Percentiles rank a stretch among this genome's conserved stretches.
phyloP scores from a whole-genome alignment of 1,140 invertebrate genomes.

The Temnothorax curvispinosus region DNA sequence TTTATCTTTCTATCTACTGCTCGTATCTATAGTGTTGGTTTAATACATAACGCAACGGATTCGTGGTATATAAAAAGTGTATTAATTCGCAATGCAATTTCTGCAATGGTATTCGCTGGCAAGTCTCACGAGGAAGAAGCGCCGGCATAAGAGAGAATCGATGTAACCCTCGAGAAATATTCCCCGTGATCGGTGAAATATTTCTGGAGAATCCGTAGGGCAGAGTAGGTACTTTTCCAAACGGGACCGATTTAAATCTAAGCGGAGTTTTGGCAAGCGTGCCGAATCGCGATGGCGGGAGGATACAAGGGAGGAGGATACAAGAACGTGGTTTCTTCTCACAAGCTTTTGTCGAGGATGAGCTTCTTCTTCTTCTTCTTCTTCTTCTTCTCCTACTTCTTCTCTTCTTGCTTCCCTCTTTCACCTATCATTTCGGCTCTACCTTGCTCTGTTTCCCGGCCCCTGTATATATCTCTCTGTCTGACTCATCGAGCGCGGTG shows the following conservation, averaged over 20 bases:
- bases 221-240: slow-evolving; percentile 72
- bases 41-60: slow-evolving; percentile 7
- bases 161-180: slow-evolving; percentile 42
- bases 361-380: slow-evolving; percentile 63
- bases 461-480: slow-evolving; percentile 39
- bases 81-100: slow-evolving; percentile 45
- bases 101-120: background rate
- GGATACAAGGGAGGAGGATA: slow-evolving; percentile 44
- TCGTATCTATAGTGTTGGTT: background rate
- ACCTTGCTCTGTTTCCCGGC: slow-evolving; percentile 46
- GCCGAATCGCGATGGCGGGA: slow-evolving; percentile 36
- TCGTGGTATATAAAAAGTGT: background rate
- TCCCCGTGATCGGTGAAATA: slow-evolving; percentile 69
- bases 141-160: slow-evolving; percentile 7
- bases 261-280: slow-evolving; percentile 75
- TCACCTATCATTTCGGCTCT: slow-evolving; percentile 59
- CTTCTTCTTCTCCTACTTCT: slow-evolving; percentile 49
- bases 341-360: slow-evolving; percentile 51
- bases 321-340: slow-evolving; percentile 35
- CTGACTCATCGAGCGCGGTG: slow-evolving; percentile 57
- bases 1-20: slow-evolving; percentile 17
- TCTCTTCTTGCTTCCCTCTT: slow-evolving; percentile 60
- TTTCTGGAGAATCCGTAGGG: slow-evolving; percentile 65
- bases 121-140: background rate
- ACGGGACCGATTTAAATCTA: slow-evolving; percentile 78